Evolutionary conservation across 2,888 invertebrate genomes (phyloP).

Genomic region (Agelastica alni): DNA sequence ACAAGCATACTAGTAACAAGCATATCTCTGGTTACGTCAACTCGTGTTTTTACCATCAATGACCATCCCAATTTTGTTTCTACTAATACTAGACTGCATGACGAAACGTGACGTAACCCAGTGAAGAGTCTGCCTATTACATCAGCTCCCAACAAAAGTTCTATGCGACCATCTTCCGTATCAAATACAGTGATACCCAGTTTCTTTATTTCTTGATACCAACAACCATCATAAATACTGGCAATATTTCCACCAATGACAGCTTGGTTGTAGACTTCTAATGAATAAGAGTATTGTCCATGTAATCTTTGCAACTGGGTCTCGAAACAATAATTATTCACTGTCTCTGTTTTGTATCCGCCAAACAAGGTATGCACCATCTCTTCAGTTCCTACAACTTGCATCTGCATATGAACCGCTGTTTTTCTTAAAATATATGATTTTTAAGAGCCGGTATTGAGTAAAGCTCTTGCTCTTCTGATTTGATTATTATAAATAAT

Average conservation of each 20-base stretch:
- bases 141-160: no score
- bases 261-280: background rate
- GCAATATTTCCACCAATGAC: no score
- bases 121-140: no score
- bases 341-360: background rate
- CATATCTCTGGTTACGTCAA: no score
- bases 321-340: constrained; percentile 1
- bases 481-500: background rate
- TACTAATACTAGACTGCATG: no score
- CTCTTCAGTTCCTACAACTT: constrained; percentile 1
- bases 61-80: constrained; percentile 7
- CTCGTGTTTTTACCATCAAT: background rate
- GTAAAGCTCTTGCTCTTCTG: constrained; percentile 28
- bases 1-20: background rate
- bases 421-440: constrained; percentile 48
- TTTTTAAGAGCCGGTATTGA: constrained; percentile 52
- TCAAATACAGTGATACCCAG: no score
- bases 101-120: no score
- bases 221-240: no score
- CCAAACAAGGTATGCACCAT: constrained; percentile 45
- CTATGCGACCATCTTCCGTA: no score
- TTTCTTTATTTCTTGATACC: no score
- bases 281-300: background rate
- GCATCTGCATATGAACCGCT: background rate
- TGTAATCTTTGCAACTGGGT: background rate